These are phyloP conservation scores for Octomys mimax DNA, from an alignment of 2,797 vertebrate species.

Conservation along the genomic window DNA sequence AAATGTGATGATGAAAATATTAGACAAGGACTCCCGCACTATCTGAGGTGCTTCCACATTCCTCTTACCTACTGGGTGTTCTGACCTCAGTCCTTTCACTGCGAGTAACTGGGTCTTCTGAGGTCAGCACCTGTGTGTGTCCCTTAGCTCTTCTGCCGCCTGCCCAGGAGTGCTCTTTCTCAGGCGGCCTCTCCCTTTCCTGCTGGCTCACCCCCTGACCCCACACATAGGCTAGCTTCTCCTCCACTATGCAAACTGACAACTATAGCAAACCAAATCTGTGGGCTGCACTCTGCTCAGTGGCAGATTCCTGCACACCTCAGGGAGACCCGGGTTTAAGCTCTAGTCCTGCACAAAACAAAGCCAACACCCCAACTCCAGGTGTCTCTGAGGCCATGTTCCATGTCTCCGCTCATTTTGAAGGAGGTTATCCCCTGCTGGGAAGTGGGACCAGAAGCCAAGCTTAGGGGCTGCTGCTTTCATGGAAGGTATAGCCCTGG, in stretches of 20 bases:
- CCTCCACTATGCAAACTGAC: not conserved
- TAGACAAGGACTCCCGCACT: not conserved
- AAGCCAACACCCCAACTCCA: not conserved
- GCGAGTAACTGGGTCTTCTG: not conserved
- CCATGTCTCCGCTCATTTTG: not conserved
- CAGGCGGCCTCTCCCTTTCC: not conserved
- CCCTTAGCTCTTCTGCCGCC: rapidly evolving
- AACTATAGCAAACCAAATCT: not conserved
- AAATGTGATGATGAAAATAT: not conserved
- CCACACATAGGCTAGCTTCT: not conserved
- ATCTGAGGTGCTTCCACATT: rapidly evolving
- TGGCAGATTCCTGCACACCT: not conserved
- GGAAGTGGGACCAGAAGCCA: not conserved
- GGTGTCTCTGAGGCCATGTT: not conserved
- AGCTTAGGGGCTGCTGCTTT: not conserved
- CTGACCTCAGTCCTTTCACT: not conserved
- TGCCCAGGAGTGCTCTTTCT: not conserved
- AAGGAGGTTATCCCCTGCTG: not conserved
- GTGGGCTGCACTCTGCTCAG: not conserved
- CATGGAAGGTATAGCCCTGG: rapidly evolving
- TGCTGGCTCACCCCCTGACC: rapidly evolving
- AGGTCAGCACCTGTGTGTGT: not conserved
- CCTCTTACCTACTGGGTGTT: rapidly evolving
- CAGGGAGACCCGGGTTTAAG: not conserved
- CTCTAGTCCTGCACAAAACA: not conserved